Evolutionary conservation across 2,797 vertebrate species (phyloP).

Genomic region (Buceros bicornis): DNA sequence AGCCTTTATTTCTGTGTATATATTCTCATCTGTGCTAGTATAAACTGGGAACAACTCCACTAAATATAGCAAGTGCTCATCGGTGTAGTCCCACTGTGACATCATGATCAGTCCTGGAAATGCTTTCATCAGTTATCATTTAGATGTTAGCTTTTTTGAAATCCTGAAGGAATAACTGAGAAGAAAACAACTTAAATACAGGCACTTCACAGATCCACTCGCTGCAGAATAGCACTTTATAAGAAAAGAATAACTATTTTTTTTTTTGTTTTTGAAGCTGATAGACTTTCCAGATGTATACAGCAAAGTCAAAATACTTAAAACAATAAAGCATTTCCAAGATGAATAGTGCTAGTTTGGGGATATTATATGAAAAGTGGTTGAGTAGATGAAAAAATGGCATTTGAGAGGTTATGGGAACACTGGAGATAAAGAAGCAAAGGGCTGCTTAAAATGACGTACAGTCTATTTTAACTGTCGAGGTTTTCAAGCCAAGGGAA

Average conservation of each 20-base stretch:
- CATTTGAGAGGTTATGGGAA: not conserved
- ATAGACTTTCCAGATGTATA: not conserved
- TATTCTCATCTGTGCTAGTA: not conserved
- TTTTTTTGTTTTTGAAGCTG: not conserved
- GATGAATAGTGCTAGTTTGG: not conserved
- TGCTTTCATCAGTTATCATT: not conserved
- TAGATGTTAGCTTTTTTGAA: not conserved
- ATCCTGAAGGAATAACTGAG: not conserved
- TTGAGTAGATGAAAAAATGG: not conserved
- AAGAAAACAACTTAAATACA: not conserved
- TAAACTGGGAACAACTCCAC: not conserved
- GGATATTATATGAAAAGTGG: not conserved
- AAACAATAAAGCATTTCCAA: not conserved
- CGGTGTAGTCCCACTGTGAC: not conserved
- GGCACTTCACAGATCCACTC: not conserved
- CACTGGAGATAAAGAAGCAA: not conserved
- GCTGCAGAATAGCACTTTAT: not conserved
- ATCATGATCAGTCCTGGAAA: not conserved
- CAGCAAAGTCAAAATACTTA: not conserved
- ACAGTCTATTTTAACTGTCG: not conserved
- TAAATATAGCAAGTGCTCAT: not conserved
- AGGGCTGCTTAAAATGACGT: not conserved
- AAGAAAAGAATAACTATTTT: not conserved
- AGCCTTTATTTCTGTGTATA: constrained; percentile 7
- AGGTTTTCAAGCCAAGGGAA: not conserved